These are phyloP conservation scores for Acanthaster planci DNA, from an alignment of 35 echinoderm and acorn worm species.

Conservation along the genomic window DNA sequence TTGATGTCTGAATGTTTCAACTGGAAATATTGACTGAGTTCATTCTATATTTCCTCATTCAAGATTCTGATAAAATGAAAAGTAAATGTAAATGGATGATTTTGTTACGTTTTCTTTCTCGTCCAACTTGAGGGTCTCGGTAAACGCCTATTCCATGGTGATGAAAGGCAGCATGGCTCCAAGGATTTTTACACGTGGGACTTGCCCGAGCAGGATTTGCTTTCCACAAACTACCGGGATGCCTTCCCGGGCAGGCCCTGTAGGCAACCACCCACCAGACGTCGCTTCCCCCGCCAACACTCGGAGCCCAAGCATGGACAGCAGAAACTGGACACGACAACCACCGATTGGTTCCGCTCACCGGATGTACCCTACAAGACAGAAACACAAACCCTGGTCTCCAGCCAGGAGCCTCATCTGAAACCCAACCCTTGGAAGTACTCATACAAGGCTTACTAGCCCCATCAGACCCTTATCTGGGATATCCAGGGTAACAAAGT, in stretches of 20 bases:
- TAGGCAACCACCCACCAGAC: slow-evolving; percentile 70
- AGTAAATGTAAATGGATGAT: too few species aligned
- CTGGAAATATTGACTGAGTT: too few species aligned
- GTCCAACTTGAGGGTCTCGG: slow-evolving; percentile 70
- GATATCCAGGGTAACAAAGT: too few species aligned
- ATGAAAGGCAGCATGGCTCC: slow-evolving; percentile 76
- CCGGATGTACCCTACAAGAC: slow-evolving; percentile 83
- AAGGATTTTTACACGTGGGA: slow-evolving; percentile 81
- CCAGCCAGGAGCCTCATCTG: slow-evolving; percentile 89
- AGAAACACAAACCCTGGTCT: slow-evolving; percentile 82
- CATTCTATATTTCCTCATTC: too few species aligned
- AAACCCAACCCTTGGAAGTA: slow-evolving; percentile 99
- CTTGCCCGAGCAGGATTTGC: slow-evolving; percentile 56
- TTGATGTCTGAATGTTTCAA: too few species aligned
- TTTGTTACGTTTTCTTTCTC: neutral
- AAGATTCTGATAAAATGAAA: too few species aligned
- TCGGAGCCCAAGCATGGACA: slow-evolving; percentile 58
- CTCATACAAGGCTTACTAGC: slow-evolving; percentile 77
- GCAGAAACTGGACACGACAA: slow-evolving; percentile 68
- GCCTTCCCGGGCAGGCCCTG: slow-evolving; percentile 64
- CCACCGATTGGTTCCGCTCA: slow-evolving; percentile 68
- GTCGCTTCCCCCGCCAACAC: slow-evolving; percentile 71
- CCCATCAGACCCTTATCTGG: too few species aligned
- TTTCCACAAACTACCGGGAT: slow-evolving; percentile 43
- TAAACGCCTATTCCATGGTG: slow-evolving; percentile 54